Evolutionary conservation across 2,797 vertebrate genomes (phyloP).

Genomic region (Lagodon rhomboides): DNA sequence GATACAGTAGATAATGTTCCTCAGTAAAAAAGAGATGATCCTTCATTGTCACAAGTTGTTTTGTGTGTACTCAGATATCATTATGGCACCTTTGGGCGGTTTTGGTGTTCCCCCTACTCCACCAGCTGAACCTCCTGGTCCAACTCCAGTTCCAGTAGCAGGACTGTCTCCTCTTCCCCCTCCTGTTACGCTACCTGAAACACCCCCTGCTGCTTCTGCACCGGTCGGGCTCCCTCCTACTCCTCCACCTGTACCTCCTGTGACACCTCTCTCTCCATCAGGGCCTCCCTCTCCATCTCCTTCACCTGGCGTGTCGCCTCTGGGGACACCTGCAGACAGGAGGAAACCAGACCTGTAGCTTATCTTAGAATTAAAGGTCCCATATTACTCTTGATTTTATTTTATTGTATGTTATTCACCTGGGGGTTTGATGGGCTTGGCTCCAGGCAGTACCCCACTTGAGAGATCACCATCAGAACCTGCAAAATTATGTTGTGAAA

Average conservation of each 20-base stretch:
- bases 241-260: constrained; percentile 44
- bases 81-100: constrained; percentile 70
- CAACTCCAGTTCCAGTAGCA: constrained; percentile 54
- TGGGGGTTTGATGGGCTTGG: constrained; percentile 79
- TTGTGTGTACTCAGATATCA: neutral
- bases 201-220: constrained; percentile 37
- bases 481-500: constrained; percentile 27
- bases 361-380: neutral
- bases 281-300: constrained; percentile 77
- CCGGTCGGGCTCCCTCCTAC: constrained; percentile 44
- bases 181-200: constrained; percentile 49
- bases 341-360: neutral
- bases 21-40: neutral
- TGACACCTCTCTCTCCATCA: constrained; percentile 68
- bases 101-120: constrained; percentile 67
- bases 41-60: no score
- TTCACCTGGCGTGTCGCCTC: constrained; percentile 84
- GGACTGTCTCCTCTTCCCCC: constrained; percentile 57
- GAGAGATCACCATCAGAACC: constrained; percentile 55
- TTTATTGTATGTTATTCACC: constrained; percentile 63
- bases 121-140: constrained; percentile 39
- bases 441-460: constrained; percentile 67
- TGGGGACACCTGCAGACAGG: constrained; percentile 73
- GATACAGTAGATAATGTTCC: neutral
- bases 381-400: no score